These are phyloP conservation scores for Rhagoletis zephyria DNA, from an alignment of 1,140 invertebrate species.

Conservation along the genomic window DNA sequence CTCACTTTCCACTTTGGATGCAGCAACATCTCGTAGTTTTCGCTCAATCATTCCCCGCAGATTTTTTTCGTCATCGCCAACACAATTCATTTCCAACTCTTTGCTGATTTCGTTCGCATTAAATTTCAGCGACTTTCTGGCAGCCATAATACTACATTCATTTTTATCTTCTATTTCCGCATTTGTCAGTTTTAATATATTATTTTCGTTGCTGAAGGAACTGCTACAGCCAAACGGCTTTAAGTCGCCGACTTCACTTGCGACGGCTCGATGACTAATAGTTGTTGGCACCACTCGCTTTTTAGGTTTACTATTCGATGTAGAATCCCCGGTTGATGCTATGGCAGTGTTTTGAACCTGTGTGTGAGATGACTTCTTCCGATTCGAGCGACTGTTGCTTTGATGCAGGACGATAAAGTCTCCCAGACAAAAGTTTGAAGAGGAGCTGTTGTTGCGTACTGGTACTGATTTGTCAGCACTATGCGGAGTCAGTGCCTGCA, in stretches of 20 bases:
- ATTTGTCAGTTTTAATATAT: conserved; percentile 65
- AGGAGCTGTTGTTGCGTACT: conserved; percentile 31
- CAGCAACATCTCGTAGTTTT: conserved; percentile 39
- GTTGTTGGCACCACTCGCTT: conserved; percentile 69
- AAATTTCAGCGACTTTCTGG: conserved; percentile 63
- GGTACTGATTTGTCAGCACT: neutral
- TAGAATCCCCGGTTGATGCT: neutral
- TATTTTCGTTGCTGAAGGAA: conserved; percentile 71
- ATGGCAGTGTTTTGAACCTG: neutral
- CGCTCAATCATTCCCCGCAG: conserved; percentile 27
- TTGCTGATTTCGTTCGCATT: conserved; percentile 64
- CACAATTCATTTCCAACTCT: conserved; percentile 56
- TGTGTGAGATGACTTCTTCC: conserved; percentile 58
- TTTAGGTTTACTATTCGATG: conserved; percentile 61
- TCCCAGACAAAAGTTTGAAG: conserved; percentile 64
- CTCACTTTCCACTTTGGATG: neutral
- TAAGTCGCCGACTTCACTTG: neutral
- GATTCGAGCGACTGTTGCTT: conserved; percentile 61
- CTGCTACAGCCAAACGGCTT: conserved; percentile 65
- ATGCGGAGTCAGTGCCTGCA: conserved; percentile 25
- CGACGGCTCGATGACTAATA: conserved; percentile 55
- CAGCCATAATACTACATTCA: conserved; percentile 64
- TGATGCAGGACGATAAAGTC: conserved; percentile 61
- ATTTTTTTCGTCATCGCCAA: conserved; percentile 7
- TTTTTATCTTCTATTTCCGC: conserved; percentile 65